Evolutionary conservation across 2,888 invertebrate species (phyloP).

Genomic region (Luffia ferchaultella): DNA sequence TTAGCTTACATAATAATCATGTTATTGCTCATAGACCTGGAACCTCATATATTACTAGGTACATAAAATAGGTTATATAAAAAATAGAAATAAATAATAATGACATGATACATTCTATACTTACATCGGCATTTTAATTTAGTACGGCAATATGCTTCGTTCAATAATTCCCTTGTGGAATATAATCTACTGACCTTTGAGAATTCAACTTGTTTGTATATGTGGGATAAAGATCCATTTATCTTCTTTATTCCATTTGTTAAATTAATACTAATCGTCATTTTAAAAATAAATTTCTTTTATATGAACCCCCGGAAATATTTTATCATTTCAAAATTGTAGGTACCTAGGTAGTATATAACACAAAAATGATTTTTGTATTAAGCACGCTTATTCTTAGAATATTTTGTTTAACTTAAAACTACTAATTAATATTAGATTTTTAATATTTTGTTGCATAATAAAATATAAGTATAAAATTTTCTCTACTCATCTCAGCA

Average conservation of each 20-base stretch:
- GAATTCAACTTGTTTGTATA: constrained; percentile 20
- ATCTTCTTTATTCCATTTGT: constrained; percentile 26
- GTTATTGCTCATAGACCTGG: too few species aligned
- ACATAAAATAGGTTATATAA: too few species aligned
- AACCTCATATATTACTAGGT: too few species aligned
- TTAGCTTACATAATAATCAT: too few species aligned
- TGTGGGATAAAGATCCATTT: constrained; percentile 26
- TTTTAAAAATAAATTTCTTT: neutral
- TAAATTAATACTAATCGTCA: constrained; percentile 12
- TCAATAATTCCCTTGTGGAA: constrained; percentile 50
- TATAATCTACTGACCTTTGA: constrained; percentile 22
- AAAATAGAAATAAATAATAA: too few species aligned
- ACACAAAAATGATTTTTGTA: constrained; percentile 11
- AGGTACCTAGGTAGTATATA: constrained; percentile 9
- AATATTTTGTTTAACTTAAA: too few species aligned
- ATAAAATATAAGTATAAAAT: too few species aligned
- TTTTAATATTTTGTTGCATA: constrained; percentile 1
- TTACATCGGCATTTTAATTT: constrained; percentile 78
- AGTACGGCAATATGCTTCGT: constrained; percentile 71
- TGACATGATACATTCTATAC: too few species aligned
- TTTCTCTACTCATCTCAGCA: too few species aligned
- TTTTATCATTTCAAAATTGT: neutral
- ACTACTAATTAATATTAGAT: constrained; percentile 7
- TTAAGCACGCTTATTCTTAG: too few species aligned
- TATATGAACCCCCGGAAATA: neutral